These are phyloP conservation scores for Spinibarbus caldwelli DNA, from an alignment of 2,797 vertebrate species.

Conservation along the genomic window DNA sequence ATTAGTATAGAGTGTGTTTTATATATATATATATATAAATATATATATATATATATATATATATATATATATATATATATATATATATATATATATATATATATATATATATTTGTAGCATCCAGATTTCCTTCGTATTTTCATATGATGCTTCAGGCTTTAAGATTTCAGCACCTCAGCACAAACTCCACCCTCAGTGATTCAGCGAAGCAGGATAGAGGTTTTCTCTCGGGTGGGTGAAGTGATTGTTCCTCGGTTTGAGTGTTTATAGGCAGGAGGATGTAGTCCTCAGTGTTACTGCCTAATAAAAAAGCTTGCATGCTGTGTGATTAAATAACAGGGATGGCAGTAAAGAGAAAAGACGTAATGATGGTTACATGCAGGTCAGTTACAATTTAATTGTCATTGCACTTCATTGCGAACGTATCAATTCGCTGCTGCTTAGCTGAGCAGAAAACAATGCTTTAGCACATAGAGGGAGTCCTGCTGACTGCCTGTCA, in stretches of 20 bases:
- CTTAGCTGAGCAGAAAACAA: constrained; percentile 94
- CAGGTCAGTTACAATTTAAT: constrained; percentile 99
- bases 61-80: too few relatives aligned
- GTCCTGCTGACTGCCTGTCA: constrained; percentile 74
- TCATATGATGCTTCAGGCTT: background rate
- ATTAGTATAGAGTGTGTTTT: background rate
- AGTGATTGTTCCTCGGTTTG: constrained; percentile 83
- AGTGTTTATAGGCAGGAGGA: constrained; percentile 88
- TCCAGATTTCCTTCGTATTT: background rate
- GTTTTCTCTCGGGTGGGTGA: constrained; percentile 79
- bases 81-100: background rate
- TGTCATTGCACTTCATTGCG: constrained; percentile 93
- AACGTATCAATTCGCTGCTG: constrained; percentile 91
- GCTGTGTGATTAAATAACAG: constrained; percentile 94
- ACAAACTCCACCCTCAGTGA: constrained; percentile 62
- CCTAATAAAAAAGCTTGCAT: constrained; percentile 86
- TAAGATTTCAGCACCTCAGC: constrained; percentile 1
- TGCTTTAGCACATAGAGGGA: constrained; percentile 73
- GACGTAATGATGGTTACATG: constrained; percentile 91
- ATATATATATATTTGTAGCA: too few relatives aligned
- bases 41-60: background rate
- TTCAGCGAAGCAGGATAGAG: constrained; percentile 80
- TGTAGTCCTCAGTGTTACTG: constrained; percentile 90
- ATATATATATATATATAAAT: background rate
- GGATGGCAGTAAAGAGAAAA: constrained; percentile 90